Evolutionary conservation across 1,140 invertebrate species (phyloP).

Genomic region (Mamestra configurata): DNA sequence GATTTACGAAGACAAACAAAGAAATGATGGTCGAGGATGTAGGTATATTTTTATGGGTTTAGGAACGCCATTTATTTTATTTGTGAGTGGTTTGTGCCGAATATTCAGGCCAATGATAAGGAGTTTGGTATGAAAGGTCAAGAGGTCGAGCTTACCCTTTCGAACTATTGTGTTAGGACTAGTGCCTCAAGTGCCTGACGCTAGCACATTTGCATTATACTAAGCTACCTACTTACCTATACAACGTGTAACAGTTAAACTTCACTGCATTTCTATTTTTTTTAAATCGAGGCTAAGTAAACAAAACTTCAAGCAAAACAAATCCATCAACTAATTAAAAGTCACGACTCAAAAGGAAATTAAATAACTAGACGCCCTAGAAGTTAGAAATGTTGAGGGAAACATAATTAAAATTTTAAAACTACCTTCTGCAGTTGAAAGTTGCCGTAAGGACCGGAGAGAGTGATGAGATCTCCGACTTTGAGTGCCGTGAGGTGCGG

Average conservation of each 20-base stretch:
- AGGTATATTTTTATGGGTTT: slow-evolving; percentile 6
- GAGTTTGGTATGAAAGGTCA: slow-evolving; percentile 4
- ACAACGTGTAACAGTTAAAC: background rate
- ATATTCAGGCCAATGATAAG: background rate
- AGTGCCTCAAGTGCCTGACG: background rate
- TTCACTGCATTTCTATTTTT: background rate
- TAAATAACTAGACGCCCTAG: too few species aligned
- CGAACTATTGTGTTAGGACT: background rate
- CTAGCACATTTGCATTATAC: background rate
- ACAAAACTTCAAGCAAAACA: slow-evolving; percentile 10
- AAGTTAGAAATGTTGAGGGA: slow-evolving; percentile 2
- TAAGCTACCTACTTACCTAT: too few species aligned
- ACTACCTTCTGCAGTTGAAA: slow-evolving; percentile 80
- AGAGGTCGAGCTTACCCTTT: slow-evolving; percentile 6
- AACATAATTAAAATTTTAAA: background rate
- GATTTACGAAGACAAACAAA: slow-evolving; percentile 3
- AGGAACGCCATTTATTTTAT: slow-evolving; percentile 16
- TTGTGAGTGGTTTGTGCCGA: background rate
- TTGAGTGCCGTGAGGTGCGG: slow-evolving; percentile 90
- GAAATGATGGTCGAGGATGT: slow-evolving; percentile 1
- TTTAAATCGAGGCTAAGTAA: background rate
- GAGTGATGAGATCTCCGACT: slow-evolving; percentile 88
- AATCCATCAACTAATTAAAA: slow-evolving; percentile 2
- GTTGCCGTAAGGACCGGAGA: slow-evolving; percentile 89
- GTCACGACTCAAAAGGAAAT: slow-evolving; percentile 7